Conservation (phyloP, 1,140 invertebrate species). For the Wiebesia pumilae region DNA sequence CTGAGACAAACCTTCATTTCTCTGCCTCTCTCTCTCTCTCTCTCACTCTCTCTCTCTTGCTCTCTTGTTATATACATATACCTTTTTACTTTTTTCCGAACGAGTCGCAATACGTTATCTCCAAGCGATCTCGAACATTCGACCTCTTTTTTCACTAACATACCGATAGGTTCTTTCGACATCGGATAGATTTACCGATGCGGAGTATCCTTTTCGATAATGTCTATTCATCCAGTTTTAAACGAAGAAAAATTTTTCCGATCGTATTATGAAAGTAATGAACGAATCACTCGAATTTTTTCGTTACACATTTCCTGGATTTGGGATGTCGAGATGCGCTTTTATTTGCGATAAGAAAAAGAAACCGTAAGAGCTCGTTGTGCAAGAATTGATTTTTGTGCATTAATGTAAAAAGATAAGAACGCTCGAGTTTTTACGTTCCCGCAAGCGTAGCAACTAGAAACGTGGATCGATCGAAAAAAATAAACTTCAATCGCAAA, state of each 20-base stretch:
- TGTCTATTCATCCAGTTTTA: not conserved
- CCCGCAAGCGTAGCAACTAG: no score
- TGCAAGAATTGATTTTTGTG: no score
- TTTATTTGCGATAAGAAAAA: no score
- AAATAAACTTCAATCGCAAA: no score
- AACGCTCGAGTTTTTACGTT: no score
- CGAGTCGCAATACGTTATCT: constrained; percentile 16
- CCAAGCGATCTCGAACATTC: constrained; percentile 28
- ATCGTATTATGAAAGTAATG: not conserved
- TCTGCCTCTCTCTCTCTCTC: no score
- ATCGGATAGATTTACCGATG: constrained; percentile 9
- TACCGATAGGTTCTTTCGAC: constrained; percentile 26
- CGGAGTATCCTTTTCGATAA: not conserved
- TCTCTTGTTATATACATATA: constrained; percentile 4
- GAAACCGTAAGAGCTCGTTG: no score
- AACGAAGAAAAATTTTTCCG: not conserved
- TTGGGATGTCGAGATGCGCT: no score
- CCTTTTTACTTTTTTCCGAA: constrained; percentile 5
- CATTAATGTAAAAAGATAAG: no score
- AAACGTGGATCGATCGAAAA: no score
- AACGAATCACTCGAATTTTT: no score
- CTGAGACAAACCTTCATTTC: not conserved
- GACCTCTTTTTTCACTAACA: constrained; percentile 16
- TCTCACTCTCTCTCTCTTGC: not conserved
- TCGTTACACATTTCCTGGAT: no score